phyloP scores from a whole-genome alignment of 2,888 invertebrate species.

The Synergus japonicus region DNA sequence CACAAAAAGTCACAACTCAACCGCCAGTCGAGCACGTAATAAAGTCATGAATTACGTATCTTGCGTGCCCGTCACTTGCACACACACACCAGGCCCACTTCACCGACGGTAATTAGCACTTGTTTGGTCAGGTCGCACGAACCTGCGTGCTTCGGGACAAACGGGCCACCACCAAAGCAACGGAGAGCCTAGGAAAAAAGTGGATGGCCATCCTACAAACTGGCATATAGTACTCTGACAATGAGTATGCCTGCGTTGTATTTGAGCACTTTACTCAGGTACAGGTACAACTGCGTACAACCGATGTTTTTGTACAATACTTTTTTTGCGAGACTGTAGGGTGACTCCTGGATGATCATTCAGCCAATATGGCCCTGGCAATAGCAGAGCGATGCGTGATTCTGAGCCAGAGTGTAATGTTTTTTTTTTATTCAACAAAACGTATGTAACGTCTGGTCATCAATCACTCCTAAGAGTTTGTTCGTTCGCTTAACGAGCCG shows the following conservation, averaged over 20 bases:
- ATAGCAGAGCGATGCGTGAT: slow-evolving; percentile 27
- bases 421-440: slow-evolving; percentile 22
- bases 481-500: slow-evolving; percentile 37
- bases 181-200: slow-evolving; percentile 44
- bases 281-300: slow-evolving; percentile 3
- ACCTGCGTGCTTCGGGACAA: slow-evolving; percentile 52
- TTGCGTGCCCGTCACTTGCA: slow-evolving; percentile 58
- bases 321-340: slow-evolving; percentile 15
- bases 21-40: slow-evolving; percentile 55
- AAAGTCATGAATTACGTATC: slow-evolving; percentile 61
- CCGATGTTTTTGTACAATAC: not conserved
- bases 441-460: slow-evolving; percentile 15
- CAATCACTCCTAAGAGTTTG: slow-evolving; percentile 32
- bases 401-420: slow-evolving; percentile 24
- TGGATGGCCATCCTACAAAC: slow-evolving; percentile 39
- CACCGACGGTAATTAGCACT: slow-evolving; percentile 59
- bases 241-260: not conserved
- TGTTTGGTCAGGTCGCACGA: slow-evolving; percentile 59
- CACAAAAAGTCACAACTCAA: slow-evolving; percentile 41
- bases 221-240: slow-evolving; percentile 24
- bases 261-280: not conserved
- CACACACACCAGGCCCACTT: slow-evolving; percentile 49
- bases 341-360: slow-evolving; percentile 11
- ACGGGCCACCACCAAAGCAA: slow-evolving; percentile 52
- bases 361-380: slow-evolving; percentile 15